Conservation (phyloP, 1,140 invertebrate genomes). For the Mya arenaria region DNA sequence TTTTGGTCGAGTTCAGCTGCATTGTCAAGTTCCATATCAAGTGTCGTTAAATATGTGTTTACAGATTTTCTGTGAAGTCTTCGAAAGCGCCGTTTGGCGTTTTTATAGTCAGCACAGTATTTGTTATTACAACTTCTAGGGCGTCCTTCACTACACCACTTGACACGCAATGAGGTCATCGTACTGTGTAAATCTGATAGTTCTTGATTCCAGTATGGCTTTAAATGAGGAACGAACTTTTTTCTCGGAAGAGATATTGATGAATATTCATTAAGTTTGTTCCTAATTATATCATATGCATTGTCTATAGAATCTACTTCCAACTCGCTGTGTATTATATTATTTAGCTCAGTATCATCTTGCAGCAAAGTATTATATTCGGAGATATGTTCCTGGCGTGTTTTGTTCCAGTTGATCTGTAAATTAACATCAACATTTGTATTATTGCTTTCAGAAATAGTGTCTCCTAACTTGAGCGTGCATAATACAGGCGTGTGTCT, state of each 20-base stretch:
- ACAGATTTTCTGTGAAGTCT: constrained; percentile 1
- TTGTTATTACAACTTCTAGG: not conserved
- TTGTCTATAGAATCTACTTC: not conserved
- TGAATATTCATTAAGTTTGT: not conserved
- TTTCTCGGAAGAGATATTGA: not conserved
- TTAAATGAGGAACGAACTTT: not conserved
- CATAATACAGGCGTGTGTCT: constrained; percentile 13
- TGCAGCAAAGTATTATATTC: not conserved
- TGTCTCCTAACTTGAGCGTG: not conserved
- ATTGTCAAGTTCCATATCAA: not conserved
- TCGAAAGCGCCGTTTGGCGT: constrained; percentile 2
- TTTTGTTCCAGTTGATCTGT: not conserved
- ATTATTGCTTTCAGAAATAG: not conserved
- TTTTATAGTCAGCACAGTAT: not conserved
- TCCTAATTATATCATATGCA: not conserved
- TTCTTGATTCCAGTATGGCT: not conserved
- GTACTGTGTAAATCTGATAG: not conserved
- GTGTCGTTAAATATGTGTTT: not conserved
- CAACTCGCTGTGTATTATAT: not conserved
- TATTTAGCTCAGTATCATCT: not conserved
- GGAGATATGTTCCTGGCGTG: not conserved
- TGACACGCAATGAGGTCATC: not conserved
- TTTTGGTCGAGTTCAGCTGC: not conserved
- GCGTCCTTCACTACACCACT: constrained; percentile 4
- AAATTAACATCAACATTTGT: not conserved